Base-by-base conservation (phyloP, 2,888 invertebrate species). In the Agrotis exclamationis region DNA sequence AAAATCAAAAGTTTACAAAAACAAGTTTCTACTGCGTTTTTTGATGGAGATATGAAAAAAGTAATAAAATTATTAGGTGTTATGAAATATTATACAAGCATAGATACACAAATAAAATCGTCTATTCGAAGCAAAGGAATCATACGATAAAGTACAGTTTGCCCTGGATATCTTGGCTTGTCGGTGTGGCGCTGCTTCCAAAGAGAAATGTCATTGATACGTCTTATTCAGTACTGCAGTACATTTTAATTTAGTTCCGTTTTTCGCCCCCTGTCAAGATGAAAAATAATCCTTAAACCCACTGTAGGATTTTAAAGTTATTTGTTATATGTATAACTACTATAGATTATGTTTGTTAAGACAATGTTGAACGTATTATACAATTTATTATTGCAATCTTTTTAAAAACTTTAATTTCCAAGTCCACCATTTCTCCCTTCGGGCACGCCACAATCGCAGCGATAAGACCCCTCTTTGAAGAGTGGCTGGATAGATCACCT, bases 21-120 rank as follows among this genome's bases (percentile, higher is more conserved):
- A 58, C 91, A 97, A 83, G 92, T 99, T 16, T 97, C 97, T 1
- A 87, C 90, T 28, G 97, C 97, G 4, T 98, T 99, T 89, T 96
- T 96, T 72, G 93, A 96, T 44, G 95, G 97, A 16, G 96, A 98
- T 87, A 92, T 98, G 71, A 93, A 96, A 11, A 93, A 90, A 79
- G 98, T 98, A 0, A 97, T 97, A 85, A 91, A 94, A 67, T 91
- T 97, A 67, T 94, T 99, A 28, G 96, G 97, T 56, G 96, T 97
- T 91, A 97, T 99, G 97, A 99, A 99, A 91, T 99, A 99, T 95
- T 98, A 97, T 86, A 96, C 97, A 20, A 99, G 98, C 90, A 97
- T 99, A 88, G 97, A 98, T 75, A 96, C 94, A 50, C 98, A 98
- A 94, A 97, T 99, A 77, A 98, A 98, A 94, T 95, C 93, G 45